A percentile compares a stretch with the other conserved stretches of the same genome.
Evolutionary conservation across 92 coral and sea anemone species (phyloP).

Genomic region (Palythoa grandiflora): DNA sequence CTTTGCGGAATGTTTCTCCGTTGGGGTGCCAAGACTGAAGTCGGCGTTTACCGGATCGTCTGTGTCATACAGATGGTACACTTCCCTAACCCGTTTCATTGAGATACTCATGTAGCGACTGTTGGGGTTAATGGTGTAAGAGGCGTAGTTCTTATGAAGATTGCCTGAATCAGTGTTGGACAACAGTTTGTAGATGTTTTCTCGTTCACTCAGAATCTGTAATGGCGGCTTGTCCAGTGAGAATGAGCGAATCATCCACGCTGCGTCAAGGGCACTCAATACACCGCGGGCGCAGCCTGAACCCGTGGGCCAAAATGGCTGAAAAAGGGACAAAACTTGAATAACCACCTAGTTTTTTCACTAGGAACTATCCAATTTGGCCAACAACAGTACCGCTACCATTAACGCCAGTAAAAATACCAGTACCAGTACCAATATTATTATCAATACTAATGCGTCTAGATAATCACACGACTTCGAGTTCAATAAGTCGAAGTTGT

Average conservation of each 20-base stretch:
- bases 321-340: not conserved
- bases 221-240: slow-evolving; percentile 95
- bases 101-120: slow-evolving; percentile 86
- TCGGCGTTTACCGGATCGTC: slow-evolving; percentile 98
- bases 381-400: not conserved
- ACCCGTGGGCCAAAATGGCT: slow-evolving; percentile 99
- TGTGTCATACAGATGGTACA: slow-evolving; percentile 91
- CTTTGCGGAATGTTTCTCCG: slow-evolving; percentile 57
- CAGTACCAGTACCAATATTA: not conserved
- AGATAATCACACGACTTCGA: too few species aligned
- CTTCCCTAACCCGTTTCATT: slow-evolving; percentile 86
- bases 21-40: slow-evolving; percentile 92
- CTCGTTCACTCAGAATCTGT: slow-evolving; percentile 93
- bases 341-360: not conserved
- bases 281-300: slow-evolving; percentile 99
- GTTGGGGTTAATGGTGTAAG: slow-evolving; percentile 91
- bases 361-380: not conserved
- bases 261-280: slow-evolving; percentile 96
- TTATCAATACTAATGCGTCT: not conserved
- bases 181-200: slow-evolving; percentile 90
- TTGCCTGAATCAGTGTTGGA: slow-evolving; percentile 88
- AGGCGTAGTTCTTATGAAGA: slow-evolving; percentile 84
- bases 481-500: too few species aligned
- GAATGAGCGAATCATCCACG: slow-evolving; percentile 98
- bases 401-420: too few species aligned